Base-by-base conservation (phyloP, 1,140 invertebrate genomes). In the Macrostomum lignano region DNA sequence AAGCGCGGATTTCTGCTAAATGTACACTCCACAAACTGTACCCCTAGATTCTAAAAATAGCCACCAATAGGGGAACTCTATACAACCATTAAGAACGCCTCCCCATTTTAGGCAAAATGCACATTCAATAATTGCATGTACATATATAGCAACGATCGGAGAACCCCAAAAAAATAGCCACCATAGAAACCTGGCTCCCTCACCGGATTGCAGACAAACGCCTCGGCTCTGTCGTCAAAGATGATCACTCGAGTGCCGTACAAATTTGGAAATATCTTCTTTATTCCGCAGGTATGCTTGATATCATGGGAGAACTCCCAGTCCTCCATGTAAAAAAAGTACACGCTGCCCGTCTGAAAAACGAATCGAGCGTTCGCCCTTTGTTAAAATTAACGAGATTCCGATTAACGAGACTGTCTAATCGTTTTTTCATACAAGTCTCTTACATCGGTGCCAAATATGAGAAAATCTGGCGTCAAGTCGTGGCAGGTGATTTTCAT, bases 301-400 rank as follows among this genome's bases (percentile, higher is more conserved):
- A 70, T 77, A 40, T 78, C 73, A 28, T 65, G 67, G 22, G 75
- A 69, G 38, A 66, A 61, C 25, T 70, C 66, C 71, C 82, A 91
- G 45, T 81, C 74, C 45, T 84, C 77, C 24, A 94, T 53, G 38
- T 69, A 73, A 60, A 88, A 93, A 50, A 77, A 79, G 33, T 72
- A 58, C 33, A 93, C 66, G 40, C 71, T 67, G 3, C 81, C 81
- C 52, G 70, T 70, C 77, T 84, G 49, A 33, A 56, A 52, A 3
- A 29, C 35, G 21, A 41, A 36, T 42, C 10, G 35, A 21, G 19
- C 21, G 26, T 25, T 19, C 21, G 13, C 38, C 13, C 21, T 28
- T 31, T n/a, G 40, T 10, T 34, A 21, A 21, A 22, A 28, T 25
- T 19, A 2, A 39, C 38, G 14, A 21, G 29, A 30, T n/a, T 2